Evolutionary conservation across 2,888 invertebrate species (phyloP).

Genomic region (Ceramica pisi): DNA sequence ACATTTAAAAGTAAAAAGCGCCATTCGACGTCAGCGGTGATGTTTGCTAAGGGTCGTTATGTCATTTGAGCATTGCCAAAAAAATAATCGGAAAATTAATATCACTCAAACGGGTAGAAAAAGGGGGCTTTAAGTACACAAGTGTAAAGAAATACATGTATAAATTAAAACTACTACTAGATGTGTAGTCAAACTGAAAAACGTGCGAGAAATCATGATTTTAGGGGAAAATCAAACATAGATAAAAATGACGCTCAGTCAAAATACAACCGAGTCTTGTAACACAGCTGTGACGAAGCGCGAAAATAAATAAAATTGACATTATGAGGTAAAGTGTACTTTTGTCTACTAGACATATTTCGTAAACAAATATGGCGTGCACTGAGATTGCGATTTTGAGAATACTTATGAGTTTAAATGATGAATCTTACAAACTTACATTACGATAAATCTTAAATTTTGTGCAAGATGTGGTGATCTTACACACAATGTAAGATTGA

Average conservation of each 20-base stretch:
- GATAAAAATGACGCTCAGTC: conserved; percentile 52
- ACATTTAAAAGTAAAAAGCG: no score
- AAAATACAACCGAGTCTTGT: conserved; percentile 46
- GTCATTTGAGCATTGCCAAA: conserved; percentile 1
- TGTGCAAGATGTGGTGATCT: not conserved
- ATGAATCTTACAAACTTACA: no score
- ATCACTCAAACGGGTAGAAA: conserved; percentile 22
- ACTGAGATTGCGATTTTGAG: not conserved
- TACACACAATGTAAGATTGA: not conserved
- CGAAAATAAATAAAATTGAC: conserved; percentile 33
- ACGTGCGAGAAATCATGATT: conserved; percentile 62
- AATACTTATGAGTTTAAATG: not conserved
- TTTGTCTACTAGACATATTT: conserved; percentile 11
- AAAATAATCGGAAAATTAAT: conserved; percentile 24
- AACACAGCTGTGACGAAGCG: conserved; percentile 53
- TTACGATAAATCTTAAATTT: no score
- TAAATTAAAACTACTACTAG: conserved; percentile 36
- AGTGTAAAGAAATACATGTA: conserved; percentile 31
- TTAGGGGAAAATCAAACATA: conserved; percentile 19
- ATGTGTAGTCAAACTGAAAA: conserved; percentile 61
- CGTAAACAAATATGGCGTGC: conserved; percentile 15
- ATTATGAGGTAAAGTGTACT: conserved; percentile 42
- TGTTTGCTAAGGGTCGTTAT: not conserved
- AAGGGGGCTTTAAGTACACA: conserved; percentile 56
- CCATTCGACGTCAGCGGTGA: no score